These are phyloP conservation scores for Drosophila lini DNA, from an alignment of 1,140 invertebrate species.

Conservation along the genomic window DNA sequence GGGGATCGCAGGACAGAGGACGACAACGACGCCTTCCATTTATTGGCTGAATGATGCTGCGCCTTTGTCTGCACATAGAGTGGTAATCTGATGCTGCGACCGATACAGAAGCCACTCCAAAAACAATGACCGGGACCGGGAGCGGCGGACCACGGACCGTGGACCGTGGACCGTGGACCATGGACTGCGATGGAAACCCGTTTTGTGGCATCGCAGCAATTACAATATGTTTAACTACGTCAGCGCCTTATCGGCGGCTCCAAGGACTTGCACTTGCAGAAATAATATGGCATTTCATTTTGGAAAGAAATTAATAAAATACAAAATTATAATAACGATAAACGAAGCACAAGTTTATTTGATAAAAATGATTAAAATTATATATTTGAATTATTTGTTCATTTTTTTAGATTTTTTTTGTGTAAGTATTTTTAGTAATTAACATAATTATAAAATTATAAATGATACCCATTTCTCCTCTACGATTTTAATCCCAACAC, in stretches of 20 bases:
- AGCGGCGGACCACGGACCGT: constrained; percentile 12
- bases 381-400: background rate
- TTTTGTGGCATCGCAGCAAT: constrained; percentile 72
- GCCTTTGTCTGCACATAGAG: constrained; percentile 77
- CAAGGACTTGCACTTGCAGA: constrained; percentile 19
- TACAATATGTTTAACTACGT: constrained; percentile 84
- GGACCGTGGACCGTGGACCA: background rate
- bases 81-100: constrained; percentile 82
- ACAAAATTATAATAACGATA: background rate
- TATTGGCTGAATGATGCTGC: constrained; percentile 63
- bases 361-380: background rate
- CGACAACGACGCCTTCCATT: constrained; percentile 75
- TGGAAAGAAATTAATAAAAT: too few relatives aligned
- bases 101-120: constrained; percentile 58
- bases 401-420: too few relatives aligned
- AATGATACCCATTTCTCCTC: too few relatives aligned
- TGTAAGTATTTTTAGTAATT: too few relatives aligned
- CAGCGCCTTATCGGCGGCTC: constrained; percentile 69
- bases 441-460: too few relatives aligned
- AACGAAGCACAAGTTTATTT: background rate
- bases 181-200: constrained; percentile 50
- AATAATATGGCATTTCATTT: background rate
- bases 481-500: background rate
- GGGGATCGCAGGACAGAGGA: constrained; percentile 44
- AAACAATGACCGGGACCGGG: constrained; percentile 62